Evolutionary conservation across 2,113 vertebrate species (phyloP), one percentile per base, ranked within the genome.

Genomic region (Pholis gunnellus): DNA sequence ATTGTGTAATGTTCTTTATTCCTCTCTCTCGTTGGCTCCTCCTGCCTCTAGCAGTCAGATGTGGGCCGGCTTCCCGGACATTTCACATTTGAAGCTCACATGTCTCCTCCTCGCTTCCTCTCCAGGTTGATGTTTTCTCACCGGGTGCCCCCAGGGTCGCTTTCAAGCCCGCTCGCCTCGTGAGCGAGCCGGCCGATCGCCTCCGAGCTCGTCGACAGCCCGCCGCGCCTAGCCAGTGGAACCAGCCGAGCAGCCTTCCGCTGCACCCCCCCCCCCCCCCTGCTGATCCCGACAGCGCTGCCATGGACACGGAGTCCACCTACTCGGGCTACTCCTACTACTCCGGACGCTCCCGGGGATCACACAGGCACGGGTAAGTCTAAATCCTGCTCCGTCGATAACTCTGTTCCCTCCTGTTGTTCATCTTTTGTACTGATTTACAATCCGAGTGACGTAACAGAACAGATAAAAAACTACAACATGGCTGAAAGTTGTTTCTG

Each of bases 261-360:
- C 46, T 50, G 20, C 68, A 1, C 42, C 20, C 71, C 74, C 75
- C 71, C 81, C 76, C 75, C 52, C 22, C 74, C 75, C 71, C 80
- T 75, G 73, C 52, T 20, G 68, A 78, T 75, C 63, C 83, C 89
- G 52, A 90, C 88, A 88, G 83, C 87, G 65, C 90, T 90, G 80
- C 94, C 93, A 99, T 99, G 98, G 98, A 99, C 94, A 99, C 97
- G 14, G 98, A 99, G 93, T 99, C 98, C 2, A 98, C 96, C 0
- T 98, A 99, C 88, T 99, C 98, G 38, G 98, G 97, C 68, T 98
- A 99, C 88, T 99, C 98, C 64, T 97, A 99, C 95, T 97, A 99
- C 90, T 99, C 97, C 4, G 96, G 97, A 74, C 97, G 97, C 92
- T 99, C 97, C 74, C 96, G 97, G 89, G 97, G 97, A 76, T 97